phyloP scores from a whole-genome alignment of 2,888 invertebrate genomes.

The Homarus gammarus region DNA sequence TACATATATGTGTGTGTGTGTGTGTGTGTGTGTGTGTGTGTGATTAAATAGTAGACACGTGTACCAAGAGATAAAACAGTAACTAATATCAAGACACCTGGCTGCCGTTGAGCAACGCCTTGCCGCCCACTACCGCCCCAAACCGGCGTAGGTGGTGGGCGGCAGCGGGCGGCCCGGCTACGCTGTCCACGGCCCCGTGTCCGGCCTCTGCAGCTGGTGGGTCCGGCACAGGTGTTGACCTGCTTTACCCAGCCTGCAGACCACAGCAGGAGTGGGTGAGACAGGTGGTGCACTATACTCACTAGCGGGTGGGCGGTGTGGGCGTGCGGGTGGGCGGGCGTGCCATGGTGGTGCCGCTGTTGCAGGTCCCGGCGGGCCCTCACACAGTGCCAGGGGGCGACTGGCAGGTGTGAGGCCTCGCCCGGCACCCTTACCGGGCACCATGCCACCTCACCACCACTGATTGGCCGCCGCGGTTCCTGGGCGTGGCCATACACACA shows the following conservation, averaged over 20 bases:
- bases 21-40: too few relatives aligned
- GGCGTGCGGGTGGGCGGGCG: slow-evolving; percentile 22
- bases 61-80: too few relatives aligned
- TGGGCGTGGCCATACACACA: slow-evolving; percentile 31
- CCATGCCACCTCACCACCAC: slow-evolving; percentile 31
- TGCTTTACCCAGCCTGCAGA: too few relatives aligned
- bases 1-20: too few relatives aligned
- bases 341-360: slow-evolving; percentile 49
- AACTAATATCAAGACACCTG: too few relatives aligned
- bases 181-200: background rate
- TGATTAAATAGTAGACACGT: too few relatives aligned
- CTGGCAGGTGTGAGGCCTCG: slow-evolving; percentile 48
- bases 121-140: background rate
- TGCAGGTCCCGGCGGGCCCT: slow-evolving; percentile 52
- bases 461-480: slow-evolving; percentile 23
- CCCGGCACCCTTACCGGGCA: slow-evolving; percentile 31
- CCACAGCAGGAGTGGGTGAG: background rate
- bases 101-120: too few relatives aligned
- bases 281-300: background rate
- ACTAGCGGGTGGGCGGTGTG: slow-evolving; percentile 41
- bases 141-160: background rate
- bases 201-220: background rate
- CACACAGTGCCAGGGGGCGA: slow-evolving; percentile 50
- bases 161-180: background rate
- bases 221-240: too few relatives aligned